Evolutionary conservation across 2,797 vertebrate genomes (phyloP).

Genomic region (Eurystomus glaucurus): DNA sequence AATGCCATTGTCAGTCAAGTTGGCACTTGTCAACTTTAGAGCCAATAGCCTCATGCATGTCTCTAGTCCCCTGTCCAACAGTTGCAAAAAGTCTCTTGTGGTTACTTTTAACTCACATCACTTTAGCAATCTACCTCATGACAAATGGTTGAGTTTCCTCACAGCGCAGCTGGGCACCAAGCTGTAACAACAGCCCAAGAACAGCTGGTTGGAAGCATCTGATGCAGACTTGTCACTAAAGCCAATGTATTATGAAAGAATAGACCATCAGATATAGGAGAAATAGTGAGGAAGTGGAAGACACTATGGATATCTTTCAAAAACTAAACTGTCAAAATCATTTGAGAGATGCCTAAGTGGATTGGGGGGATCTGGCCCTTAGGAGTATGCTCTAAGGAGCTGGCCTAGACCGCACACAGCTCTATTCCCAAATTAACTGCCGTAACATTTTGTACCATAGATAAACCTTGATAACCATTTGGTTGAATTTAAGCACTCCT

Average conservation of each 20-base stretch:
- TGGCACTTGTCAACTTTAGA: background rate
- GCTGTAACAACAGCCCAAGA: background rate
- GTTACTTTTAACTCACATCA: background rate
- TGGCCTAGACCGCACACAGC: background rate
- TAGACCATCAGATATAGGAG: background rate
- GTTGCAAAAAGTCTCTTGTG: background rate
- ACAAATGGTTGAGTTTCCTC: background rate
- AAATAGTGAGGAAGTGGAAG: background rate
- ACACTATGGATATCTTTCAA: background rate
- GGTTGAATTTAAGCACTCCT: background rate
- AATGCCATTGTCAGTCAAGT: fast-evolving
- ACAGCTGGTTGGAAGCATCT: background rate
- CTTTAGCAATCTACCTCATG: background rate
- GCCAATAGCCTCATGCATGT: fast-evolving
- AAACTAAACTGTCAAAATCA: background rate
- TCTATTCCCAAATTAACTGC: background rate
- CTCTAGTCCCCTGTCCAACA: background rate
- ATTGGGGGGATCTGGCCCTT: background rate
- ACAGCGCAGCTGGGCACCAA: background rate
- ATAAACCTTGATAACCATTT: background rate
- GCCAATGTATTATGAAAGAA: background rate
- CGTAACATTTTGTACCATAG: background rate
- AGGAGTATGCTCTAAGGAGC: fast-evolving
- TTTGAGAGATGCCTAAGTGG: background rate
- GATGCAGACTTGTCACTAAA: background rate